Base-by-base conservation (phyloP, 1,140 invertebrate species). In the Ptiloglossa arizonensis region DNA sequence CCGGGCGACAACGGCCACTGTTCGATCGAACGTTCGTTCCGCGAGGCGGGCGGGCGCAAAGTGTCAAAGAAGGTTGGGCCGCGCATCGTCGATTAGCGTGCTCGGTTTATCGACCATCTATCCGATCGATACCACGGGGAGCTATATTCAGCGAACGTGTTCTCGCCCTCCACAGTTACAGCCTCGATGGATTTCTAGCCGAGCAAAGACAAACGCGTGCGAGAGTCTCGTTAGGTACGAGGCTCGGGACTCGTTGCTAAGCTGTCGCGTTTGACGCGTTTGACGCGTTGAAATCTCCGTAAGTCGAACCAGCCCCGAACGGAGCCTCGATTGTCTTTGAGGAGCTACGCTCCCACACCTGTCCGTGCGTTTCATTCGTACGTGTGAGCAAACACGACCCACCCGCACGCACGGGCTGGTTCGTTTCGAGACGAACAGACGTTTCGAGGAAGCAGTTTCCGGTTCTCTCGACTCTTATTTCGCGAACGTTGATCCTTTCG, bases 211-310 rank as follows among this genome's bases (percentile, higher is more conserved):
- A 13, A 6, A 44, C 52, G 62, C 19, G 15, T 0, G 57, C 6
- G 13, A 60, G 22, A 24, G 59, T 32, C n/a, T 57, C 63, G 52
- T 57, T 46, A 48, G 63, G 24, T 29, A 17, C n/a, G 32, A 8
- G n/a, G 67, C 24, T 24, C 9, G 5, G 38, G 44, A 32, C 69
- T 69, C 73, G 60, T 76, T 69, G 17, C 6, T 1, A 2, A 17
- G 29, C 4, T 35, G 5, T 1, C 56, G 29, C 35, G n/a, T n/a
- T n/a, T 41, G 32, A 15, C 59, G 41, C 62, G 41, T 48, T 66
- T 48, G n/a, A 69, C 38, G 54, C 73, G 69, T 76, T 69, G 73
- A 69, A 69, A 76, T 76, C 38, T 48, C 64, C 19, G n/a, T 41
- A 22, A 60, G 15, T 27, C n/a, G 46, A 38, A 24, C 38, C 11